Conservation (phyloP, 2,113 vertebrate species). For the Aptenodytes forsteri region DNA sequence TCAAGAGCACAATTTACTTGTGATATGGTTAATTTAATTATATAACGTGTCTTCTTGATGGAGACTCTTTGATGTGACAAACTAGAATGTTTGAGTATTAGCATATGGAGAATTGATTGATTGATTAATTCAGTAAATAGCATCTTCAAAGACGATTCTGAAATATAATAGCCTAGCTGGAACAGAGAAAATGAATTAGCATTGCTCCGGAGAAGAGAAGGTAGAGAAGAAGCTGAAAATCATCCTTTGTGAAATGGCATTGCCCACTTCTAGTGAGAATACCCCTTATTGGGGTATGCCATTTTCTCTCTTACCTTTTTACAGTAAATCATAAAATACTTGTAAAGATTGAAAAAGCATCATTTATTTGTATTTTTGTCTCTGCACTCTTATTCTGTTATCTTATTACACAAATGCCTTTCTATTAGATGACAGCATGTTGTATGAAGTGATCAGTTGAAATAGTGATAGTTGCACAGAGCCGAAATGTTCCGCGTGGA, state of each 20-base stretch:
- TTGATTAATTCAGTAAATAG: conserved; percentile 64
- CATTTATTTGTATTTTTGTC: background rate
- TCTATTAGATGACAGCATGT: background rate
- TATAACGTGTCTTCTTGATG: background rate
- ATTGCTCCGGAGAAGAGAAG: background rate
- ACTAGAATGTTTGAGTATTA: conserved; percentile 47
- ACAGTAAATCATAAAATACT: background rate
- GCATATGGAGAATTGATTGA: conserved; percentile 62
- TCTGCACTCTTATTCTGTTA: background rate
- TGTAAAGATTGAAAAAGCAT: background rate
- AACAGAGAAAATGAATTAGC: background rate
- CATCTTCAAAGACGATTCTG: conserved; percentile 44
- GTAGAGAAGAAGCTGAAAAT: background rate
- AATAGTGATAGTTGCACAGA: background rate
- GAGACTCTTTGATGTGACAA: conserved; percentile 64
- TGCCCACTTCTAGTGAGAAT: background rate
- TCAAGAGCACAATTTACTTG: conserved; percentile 50
- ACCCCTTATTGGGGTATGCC: background rate
- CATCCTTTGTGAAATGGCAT: background rate
- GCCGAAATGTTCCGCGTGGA: background rate
- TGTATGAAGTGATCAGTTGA: background rate
- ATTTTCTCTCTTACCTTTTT: background rate
- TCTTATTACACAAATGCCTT: background rate
- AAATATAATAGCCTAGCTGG: background rate
- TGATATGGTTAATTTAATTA: conserved; percentile 58